Evolutionary conservation across 1,140 invertebrate species (phyloP).

Genomic region (Drosophila rhopaloa): DNA sequence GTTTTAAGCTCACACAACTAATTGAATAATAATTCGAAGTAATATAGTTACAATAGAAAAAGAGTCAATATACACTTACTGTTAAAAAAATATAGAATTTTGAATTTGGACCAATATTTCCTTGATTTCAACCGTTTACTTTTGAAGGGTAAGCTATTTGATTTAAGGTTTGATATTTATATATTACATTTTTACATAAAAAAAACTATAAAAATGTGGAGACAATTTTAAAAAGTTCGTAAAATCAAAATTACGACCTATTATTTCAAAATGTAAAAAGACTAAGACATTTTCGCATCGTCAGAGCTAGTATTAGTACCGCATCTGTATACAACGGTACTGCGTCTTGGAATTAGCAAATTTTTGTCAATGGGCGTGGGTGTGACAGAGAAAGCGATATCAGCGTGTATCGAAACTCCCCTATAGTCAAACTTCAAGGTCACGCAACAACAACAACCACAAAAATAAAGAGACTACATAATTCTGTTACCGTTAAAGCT

Average conservation of each 20-base stretch:
- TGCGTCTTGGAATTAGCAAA: slow-evolving; percentile 38
- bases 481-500: slow-evolving; percentile 51
- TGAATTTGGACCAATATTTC: no score
- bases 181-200: no score
- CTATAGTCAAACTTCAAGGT: slow-evolving; percentile 51
- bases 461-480: slow-evolving; percentile 31
- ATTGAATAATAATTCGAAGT: background rate
- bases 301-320: background rate
- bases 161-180: no score
- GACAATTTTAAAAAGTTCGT: no score
- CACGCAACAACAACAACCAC: slow-evolving; percentile 41
- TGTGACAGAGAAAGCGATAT: slow-evolving; percentile 19
- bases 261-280: background rate
- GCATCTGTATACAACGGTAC: slow-evolving; percentile 23
- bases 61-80: background rate
- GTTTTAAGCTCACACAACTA: background rate
- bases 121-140: no score
- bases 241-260: no score
- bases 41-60: background rate
- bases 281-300: background rate
- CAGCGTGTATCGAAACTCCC: slow-evolving; percentile 37
- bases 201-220: no score
- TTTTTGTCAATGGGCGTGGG: slow-evolving; percentile 30
- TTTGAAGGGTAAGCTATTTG: no score
- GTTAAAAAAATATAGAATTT: background rate